Evolutionary conservation across 2,797 vertebrate genomes (phyloP).

Genomic region (Zenarchopterus dispar): DNA sequence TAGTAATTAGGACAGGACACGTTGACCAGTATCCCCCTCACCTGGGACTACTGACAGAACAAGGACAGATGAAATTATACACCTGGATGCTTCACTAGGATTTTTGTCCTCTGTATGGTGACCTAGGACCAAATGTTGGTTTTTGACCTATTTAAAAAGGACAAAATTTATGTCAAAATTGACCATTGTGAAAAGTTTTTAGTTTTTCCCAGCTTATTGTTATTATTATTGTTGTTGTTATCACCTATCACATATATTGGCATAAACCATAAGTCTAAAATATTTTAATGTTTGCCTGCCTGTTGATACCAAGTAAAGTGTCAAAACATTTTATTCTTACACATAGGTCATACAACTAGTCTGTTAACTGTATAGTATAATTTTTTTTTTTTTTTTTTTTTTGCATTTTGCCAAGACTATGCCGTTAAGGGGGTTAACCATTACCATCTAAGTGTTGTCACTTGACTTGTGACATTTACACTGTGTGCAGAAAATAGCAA

Average conservation of each 20-base stretch:
- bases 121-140: conserved; percentile 50
- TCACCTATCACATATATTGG: background rate
- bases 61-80: conserved; percentile 72
- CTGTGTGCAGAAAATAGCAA: too few species aligned
- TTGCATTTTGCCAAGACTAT: background rate
- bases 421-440: background rate
- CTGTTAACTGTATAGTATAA: too few species aligned
- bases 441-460: background rate
- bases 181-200: conserved; percentile 26
- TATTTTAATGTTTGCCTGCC: background rate
- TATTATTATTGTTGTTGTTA: too few species aligned
- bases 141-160: conserved; percentile 69
- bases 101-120: conserved; percentile 33
- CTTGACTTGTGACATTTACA: too few species aligned
- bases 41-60: conserved; percentile 72
- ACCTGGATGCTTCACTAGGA: conserved; percentile 50
- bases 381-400: too few species aligned
- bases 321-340: too few species aligned
- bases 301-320: background rate
- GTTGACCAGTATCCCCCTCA: conserved; percentile 65
- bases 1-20: conserved; percentile 74
- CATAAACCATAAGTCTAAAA: background rate
- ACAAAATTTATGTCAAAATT: conserved; percentile 55
- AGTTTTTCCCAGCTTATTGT: conserved; percentile 13
- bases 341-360: too few species aligned